phyloP scores from a whole-genome alignment of 2,113 vertebrate genomes.

The Mesembrinibis cayennensis region DNA sequence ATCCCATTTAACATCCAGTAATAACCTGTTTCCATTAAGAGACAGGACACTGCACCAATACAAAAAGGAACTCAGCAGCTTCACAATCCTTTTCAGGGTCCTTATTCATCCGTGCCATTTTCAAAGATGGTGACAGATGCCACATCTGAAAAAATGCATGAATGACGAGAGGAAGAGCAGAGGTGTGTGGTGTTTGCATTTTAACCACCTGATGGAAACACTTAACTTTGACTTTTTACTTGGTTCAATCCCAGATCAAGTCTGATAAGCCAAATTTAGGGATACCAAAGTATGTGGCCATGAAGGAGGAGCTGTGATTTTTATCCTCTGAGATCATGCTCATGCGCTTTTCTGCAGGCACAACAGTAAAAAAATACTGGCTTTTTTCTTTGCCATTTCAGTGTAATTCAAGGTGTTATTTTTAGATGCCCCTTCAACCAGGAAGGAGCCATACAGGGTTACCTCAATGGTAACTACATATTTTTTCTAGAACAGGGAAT shows the following conservation, averaged over 20 bases:
- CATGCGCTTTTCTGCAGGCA: constrained; percentile 43
- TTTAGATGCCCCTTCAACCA: constrained; percentile 34
- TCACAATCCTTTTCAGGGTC: background rate
- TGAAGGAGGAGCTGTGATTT: constrained; percentile 59
- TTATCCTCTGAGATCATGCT: constrained; percentile 58
- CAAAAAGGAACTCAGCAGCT: background rate
- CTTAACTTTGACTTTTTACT: background rate
- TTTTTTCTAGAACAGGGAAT: background rate
- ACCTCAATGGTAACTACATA: background rate
- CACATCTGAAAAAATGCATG: background rate
- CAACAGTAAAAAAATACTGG: background rate
- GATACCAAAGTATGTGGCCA: constrained; percentile 7
- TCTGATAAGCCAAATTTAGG: background rate
- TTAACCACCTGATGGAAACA: constrained; percentile 39
- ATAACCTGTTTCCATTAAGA: background rate
- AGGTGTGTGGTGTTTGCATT: background rate
- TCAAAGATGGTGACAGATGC: background rate
- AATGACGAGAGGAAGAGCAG: background rate
- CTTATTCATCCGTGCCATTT: background rate
- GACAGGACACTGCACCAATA: rapidly evolving
- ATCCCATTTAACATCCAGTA: background rate
- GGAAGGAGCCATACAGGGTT: background rate
- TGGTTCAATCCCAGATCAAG: background rate
- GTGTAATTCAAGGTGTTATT: constrained; percentile 38
- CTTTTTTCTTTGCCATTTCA: background rate